These are phyloP conservation scores for Drosophila mulleri DNA, from an alignment of 2,888 invertebrate genomes.

Conservation along the genomic window DNA sequence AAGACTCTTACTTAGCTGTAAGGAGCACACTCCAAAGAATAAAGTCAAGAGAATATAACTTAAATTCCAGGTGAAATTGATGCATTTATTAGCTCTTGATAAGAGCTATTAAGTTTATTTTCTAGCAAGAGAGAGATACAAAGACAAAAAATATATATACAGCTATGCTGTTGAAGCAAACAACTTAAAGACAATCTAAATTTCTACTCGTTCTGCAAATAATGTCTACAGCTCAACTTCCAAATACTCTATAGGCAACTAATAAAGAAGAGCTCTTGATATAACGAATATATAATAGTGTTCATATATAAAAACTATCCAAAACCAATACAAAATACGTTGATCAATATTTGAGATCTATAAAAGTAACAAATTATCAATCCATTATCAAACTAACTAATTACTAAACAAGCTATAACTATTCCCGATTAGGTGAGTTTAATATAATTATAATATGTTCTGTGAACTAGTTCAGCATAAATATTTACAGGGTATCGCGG, in stretches of 20 bases:
- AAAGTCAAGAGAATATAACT: neutral
- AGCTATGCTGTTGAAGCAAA: neutral
- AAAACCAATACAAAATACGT: too few species aligned
- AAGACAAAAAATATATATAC: neutral
- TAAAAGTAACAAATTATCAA: too few species aligned
- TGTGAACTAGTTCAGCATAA: neutral
- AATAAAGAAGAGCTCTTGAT: too few species aligned
- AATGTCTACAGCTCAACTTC: too few species aligned
- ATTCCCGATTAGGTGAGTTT: neutral
- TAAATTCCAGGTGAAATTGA: neutral
- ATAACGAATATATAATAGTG: too few species aligned
- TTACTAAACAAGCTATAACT: neutral
- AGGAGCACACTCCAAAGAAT: neutral
- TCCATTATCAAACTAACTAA: too few species aligned
- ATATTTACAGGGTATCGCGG: constrained; percentile 30
- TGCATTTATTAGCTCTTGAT: neutral
- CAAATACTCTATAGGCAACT: neutral
- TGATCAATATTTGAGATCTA: too few species aligned
- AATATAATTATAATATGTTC: neutral
- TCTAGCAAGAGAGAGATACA: neutral
- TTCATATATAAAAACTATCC: too few species aligned
- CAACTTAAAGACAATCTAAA: neutral
- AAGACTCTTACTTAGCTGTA: neutral
- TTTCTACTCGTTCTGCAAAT: too few species aligned
- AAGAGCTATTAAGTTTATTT: neutral